Conservation (phyloP, 2,797 vertebrate species). For the Alosa sapidissima region DNA sequence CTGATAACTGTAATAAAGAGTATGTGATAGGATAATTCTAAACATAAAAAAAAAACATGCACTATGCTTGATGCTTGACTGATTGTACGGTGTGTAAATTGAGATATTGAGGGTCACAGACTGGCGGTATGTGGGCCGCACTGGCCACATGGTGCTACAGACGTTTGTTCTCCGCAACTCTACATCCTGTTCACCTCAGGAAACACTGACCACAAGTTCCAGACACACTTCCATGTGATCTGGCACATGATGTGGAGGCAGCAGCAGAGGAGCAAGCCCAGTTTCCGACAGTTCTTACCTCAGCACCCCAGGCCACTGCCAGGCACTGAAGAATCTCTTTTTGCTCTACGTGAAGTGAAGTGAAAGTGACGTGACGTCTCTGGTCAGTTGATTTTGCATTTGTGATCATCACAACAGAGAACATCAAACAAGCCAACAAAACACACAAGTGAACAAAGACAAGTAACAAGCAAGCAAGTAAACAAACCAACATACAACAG, state of each 20-base stretch:
- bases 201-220: constrained; percentile 19
- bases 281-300: background rate
- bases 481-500: background rate
- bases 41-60: background rate
- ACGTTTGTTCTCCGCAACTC: constrained; percentile 2
- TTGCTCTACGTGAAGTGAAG: background rate
- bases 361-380: background rate
- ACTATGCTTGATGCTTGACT: background rate
- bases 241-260: background rate
- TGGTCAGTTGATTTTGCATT: background rate
- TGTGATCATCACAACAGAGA: background rate
- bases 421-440: background rate
- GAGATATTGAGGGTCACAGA: background rate
- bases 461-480: too few species aligned
- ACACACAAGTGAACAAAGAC: background rate
- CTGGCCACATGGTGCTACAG: constrained; percentile 14
- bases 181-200: constrained; percentile 15
- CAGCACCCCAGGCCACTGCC: background rate
- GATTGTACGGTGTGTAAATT: background rate
- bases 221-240: constrained; percentile 6
- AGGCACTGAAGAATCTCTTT: background rate
- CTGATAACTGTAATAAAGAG: background rate
- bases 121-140: background rate
- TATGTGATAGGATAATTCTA: background rate
- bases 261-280: background rate